Conservation (phyloP, 2,888 invertebrate genomes). For the Salticus scenicus region DNA sequence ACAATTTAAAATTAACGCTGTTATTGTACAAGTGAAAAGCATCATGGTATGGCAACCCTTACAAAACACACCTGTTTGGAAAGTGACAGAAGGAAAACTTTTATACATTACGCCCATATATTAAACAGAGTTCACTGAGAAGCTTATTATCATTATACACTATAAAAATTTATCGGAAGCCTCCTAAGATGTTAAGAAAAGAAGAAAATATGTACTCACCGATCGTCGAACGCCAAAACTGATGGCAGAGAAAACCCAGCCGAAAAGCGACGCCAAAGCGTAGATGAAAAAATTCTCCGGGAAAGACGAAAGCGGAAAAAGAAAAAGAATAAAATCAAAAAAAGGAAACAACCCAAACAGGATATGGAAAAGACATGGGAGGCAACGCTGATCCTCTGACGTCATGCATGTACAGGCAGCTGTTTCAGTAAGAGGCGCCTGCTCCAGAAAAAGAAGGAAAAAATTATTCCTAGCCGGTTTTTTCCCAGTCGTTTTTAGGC, state of each 20-base stretch:
- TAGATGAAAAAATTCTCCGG: constrained; percentile 55
- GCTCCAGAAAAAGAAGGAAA: constrained; percentile 70
- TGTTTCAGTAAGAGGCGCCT: constrained; percentile 41
- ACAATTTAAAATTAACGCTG: too few relatives aligned
- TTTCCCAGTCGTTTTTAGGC: constrained; percentile 69
- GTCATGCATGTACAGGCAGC: constrained; percentile 55
- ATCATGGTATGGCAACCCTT: constrained; percentile 8
- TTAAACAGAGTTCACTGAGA: not conserved
- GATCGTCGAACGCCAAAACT: constrained; percentile 45
- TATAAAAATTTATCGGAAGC: not conserved
- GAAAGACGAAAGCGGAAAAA: constrained; percentile 69
- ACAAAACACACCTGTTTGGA: constrained; percentile 7
- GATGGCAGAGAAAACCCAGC: constrained; percentile 31
- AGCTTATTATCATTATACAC: not conserved
- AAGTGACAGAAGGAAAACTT: not conserved
- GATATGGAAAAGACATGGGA: constrained; percentile 70
- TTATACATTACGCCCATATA: too few relatives aligned
- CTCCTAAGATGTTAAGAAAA: not conserved
- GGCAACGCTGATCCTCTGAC: constrained; percentile 66
- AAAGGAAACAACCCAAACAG: constrained; percentile 70
- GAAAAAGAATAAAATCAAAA: constrained; percentile 43
- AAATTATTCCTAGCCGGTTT: constrained; percentile 61
- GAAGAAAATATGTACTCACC: constrained; percentile 35
- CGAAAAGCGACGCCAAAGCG: constrained; percentile 40
- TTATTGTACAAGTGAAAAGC: not conserved